Base-by-base conservation (phyloP, 35 echinoderm and acorn worm species). In the Amphiura filiformis region DNA sequence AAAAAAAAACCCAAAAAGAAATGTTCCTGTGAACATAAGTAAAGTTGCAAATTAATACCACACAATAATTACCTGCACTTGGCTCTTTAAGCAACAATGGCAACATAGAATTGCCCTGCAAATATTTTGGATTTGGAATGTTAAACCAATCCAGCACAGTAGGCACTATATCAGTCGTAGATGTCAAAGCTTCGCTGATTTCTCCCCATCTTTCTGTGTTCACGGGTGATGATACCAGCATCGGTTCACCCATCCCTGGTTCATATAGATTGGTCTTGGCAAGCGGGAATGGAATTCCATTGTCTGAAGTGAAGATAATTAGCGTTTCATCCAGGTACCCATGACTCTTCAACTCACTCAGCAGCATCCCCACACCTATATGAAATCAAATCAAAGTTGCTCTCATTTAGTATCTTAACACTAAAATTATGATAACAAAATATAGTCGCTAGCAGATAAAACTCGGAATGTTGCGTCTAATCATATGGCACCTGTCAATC, bases 261-360 rank as follows among this genome's bases (percentile, higher is more conserved):
- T 99, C 96, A 52, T 95, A 99, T 26, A 99, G 87, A 41, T 94
- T 99, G 70, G 96, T 99, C 87, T 99, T 99, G 37, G 96, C 96
- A 82, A 93, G 92, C 13, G 92, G 96, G 88, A 94, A 99, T 49
- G 96, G 96, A 23, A 99, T 99, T 52, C 96, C 96, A 47, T 99
- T 99, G 64, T 99, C 96, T 0, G 96, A 65, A 1, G 96, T 90
- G 47, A 92, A 94, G 34, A 99, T 90, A 80, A 99, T 89, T 5
- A 99, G 87, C 0, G 96, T 99, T 75, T 99, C 88, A 44, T 99
- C 86, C 26, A 94, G 89, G 84, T 94, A 89, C 82, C 96, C 96
- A 0, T 89, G 79, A 41, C 84, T 77, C 38, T 92, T 37, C 39
- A 99, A 61, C 35, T 99, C 91, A 82, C 85, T 84, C 70, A 99